phyloP scores from a whole-genome alignment of 2,888 invertebrate genomes.

The Aporophyla nigra region DNA sequence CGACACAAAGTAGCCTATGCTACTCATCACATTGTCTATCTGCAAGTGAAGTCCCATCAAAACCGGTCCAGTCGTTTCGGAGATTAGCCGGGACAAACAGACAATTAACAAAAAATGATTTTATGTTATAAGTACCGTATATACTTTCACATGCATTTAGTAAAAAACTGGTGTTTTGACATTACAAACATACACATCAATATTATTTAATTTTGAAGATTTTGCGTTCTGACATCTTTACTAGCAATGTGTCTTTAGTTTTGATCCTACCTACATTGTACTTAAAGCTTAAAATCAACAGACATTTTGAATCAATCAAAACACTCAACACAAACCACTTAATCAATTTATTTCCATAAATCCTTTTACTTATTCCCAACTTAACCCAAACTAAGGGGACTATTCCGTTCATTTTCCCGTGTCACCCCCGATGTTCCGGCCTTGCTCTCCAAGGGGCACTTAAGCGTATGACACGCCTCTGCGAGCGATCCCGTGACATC shows the following conservation, averaged over 20 bases:
- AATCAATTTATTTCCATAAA: constrained; percentile 21
- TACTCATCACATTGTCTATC: no score
- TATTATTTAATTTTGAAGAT: no score
- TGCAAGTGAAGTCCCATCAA: no score
- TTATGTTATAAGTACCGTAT: no score
- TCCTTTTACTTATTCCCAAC: constrained; percentile 9
- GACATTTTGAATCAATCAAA: neutral
- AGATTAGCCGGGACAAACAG: no score
- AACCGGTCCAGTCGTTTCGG: no score
- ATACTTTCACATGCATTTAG: no score
- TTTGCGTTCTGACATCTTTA: neutral
- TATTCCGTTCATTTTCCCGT: constrained; percentile 45
- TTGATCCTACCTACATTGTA: neutral
- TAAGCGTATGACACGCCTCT: constrained; percentile 50
- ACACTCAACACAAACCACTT: neutral
- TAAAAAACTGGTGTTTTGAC: no score
- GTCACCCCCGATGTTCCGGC: constrained; percentile 41
- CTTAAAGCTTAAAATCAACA: neutral
- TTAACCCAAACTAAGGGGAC: constrained; percentile 6
- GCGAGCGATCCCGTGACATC: constrained; percentile 47
- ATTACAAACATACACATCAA: no score
- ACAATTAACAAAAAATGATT: no score
- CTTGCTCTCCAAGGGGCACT: constrained; percentile 52
- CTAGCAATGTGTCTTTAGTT: neutral
- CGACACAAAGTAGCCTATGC: no score